phyloP scores from a whole-genome alignment of 2,888 invertebrate species.

The Troglohyphantes excavatus region DNA sequence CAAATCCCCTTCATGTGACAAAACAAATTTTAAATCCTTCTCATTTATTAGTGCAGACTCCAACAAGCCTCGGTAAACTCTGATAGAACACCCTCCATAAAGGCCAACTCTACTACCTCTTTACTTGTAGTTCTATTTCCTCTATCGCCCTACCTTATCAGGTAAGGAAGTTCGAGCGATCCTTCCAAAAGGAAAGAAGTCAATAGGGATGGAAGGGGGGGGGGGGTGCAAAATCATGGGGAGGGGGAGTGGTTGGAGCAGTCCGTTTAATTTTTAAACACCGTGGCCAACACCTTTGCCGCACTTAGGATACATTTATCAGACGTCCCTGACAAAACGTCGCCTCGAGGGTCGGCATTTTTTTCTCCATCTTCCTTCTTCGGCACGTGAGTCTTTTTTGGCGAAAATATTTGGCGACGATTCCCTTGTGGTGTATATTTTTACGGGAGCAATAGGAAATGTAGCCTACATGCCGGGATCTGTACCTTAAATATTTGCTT shows the following conservation, averaged over 20 bases:
- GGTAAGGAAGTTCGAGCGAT: neutral
- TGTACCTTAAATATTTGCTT: no score
- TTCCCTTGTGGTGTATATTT: no score
- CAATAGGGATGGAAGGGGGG: neutral
- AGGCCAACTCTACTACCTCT: neutral
- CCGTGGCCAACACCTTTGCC: conserved; percentile 71
- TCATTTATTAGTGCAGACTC: no score
- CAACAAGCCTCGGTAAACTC: no score
- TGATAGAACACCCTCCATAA: neutral
- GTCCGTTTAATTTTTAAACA: conserved; percentile 78
- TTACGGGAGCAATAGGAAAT: no score
- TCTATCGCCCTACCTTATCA: neutral
- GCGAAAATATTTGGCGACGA: conserved; percentile 3
- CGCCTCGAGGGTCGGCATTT: conserved; percentile 1
- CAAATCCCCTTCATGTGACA: no score
- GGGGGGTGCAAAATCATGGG: neutral
- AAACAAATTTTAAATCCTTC: no score
- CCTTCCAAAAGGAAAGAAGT: neutral
- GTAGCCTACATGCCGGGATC: no score
- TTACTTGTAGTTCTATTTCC: neutral
- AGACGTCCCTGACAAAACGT: conserved; percentile 68
- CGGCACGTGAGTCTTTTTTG: conserved; percentile 57
- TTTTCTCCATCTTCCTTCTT: neutral
- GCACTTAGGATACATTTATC: conserved; percentile 72
- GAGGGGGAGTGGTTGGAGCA: conserved; percentile 15